Conservation (phyloP, 2,797 vertebrate species). For the Karalla daura region DNA sequence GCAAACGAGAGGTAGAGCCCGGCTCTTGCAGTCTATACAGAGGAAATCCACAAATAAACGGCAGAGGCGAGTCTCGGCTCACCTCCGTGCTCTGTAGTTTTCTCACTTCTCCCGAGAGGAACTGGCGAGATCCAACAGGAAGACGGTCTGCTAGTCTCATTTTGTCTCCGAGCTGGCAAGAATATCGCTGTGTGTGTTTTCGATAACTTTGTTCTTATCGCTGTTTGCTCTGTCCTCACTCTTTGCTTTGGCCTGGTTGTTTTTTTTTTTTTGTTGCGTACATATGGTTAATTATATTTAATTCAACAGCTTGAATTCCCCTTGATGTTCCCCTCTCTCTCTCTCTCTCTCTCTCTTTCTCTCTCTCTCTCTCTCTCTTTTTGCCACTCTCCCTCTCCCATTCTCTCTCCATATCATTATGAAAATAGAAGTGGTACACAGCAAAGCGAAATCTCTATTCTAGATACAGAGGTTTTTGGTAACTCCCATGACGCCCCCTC, state of each 20-base stretch:
- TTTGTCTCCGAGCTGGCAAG: conserved; percentile 33
- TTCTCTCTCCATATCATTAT: conserved; percentile 52
- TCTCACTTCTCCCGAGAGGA: conserved; percentile 34
- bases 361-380: conserved; percentile 42
- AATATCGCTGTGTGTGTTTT: conserved; percentile 57
- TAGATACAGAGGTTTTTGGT: conserved; percentile 62
- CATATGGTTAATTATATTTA: conserved; percentile 64
- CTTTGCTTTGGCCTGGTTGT: conserved; percentile 53
- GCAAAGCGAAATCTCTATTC: conserved; percentile 64
- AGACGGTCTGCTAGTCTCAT: conserved; percentile 31
- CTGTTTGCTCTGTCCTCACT: conserved; percentile 58
- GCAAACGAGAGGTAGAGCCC: conserved; percentile 19
- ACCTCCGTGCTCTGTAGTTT: conserved; percentile 29
- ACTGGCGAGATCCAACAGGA: conserved; percentile 17
- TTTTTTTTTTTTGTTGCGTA: conserved; percentile 58
- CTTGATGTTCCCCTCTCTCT: conserved; percentile 54
- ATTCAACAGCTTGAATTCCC: conserved; percentile 36
- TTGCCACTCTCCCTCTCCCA: background rate
- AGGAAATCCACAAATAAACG: conserved; percentile 66
- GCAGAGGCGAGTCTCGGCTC: conserved; percentile 38
- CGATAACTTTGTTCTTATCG: conserved; percentile 52
- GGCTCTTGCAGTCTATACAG: conserved; percentile 34
- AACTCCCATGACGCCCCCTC: conserved; percentile 65
- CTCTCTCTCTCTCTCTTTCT: background rate
- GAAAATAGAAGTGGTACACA: conserved; percentile 67